Evolutionary conservation across 64 coral and sea anemone genomes (phyloP).

Genomic region (Montipora capricornis): DNA sequence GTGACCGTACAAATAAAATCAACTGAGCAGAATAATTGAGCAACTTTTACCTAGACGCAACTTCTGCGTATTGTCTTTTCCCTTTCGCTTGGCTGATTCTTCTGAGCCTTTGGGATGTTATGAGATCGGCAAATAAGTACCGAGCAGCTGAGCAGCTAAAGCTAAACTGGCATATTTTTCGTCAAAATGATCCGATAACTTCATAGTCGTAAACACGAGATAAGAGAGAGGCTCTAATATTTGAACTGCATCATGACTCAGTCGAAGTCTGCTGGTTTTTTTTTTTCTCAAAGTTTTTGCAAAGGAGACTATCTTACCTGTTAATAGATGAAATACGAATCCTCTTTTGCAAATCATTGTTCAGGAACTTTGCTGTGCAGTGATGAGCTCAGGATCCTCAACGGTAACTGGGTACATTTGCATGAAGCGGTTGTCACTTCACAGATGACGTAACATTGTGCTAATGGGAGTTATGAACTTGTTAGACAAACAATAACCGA

Average conservation of each 20-base stretch:
- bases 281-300: not conserved
- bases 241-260: too few species aligned
- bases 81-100: not conserved
- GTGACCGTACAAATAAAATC: not conserved
- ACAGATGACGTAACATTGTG: conserved; percentile 5
- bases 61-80: not conserved
- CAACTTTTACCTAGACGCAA: too few species aligned
- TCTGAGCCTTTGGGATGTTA: not conserved
- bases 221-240: not conserved
- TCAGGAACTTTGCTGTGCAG: conserved; percentile 8
- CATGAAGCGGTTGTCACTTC: conserved; percentile 3
- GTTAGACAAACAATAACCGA: not conserved
- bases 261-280: too few species aligned
- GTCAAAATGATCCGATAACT: too few species aligned
- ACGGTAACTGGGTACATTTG: conserved; percentile 12
- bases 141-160: not conserved
- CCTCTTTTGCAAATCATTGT: conserved; percentile 6
- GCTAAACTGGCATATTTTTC: too few species aligned
- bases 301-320: conserved; percentile 38
- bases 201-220: too few species aligned
- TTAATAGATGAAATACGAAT: not conserved
- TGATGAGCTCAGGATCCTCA: not conserved
- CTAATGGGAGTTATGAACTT: not conserved
- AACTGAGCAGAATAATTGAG: not conserved
- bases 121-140: too few species aligned